Percentiles rank a stretch among this genome's conserved stretches.
These are phyloP conservation scores for Parelbella ahira DNA, from an alignment of 2,888 invertebrate species.

Conservation along the genomic window DNA sequence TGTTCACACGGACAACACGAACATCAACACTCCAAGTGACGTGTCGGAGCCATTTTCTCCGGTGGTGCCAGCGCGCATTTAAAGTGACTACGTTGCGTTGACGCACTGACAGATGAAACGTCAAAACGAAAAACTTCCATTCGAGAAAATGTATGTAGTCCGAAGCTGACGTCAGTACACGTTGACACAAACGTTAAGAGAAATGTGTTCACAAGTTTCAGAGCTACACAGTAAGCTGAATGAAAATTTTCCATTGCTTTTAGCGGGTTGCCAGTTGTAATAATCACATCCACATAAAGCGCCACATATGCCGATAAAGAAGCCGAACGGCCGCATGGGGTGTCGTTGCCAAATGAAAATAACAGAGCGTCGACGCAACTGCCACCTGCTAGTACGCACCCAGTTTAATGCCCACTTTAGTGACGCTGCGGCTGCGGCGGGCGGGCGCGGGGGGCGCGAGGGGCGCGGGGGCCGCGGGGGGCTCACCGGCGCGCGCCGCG, in stretches of 20 bases:
- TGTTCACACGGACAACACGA: constrained; percentile 55
- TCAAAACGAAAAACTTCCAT: constrained; percentile 32
- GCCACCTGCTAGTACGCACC: constrained; percentile 68
- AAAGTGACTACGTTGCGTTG: constrained; percentile 71
- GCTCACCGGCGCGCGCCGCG: constrained; percentile 41
- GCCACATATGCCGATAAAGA: constrained; percentile 31
- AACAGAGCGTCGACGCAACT: constrained; percentile 76
- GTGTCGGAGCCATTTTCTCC: constrained; percentile 64
- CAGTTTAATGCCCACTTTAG: constrained; percentile 79
- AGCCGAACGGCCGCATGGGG: constrained; percentile 15
- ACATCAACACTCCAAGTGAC: constrained; percentile 53
- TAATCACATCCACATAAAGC: constrained; percentile 36
- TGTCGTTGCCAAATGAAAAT: constrained; percentile 36
- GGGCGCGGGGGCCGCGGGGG: constrained; percentile 50
- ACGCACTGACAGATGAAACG: constrained; percentile 56
- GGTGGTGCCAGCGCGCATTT: constrained; percentile 54
- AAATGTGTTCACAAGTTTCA: constrained; percentile 26
- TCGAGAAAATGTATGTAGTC: constrained; percentile 12
- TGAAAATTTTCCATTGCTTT: constrained; percentile 20
- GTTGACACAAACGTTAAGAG: constrained; percentile 17
- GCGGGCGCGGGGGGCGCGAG: no score
- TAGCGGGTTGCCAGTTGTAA: constrained; percentile 21
- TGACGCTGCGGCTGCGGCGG: constrained; percentile 72
- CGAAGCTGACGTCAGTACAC: constrained; percentile 20
- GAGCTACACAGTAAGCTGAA: constrained; percentile 21